Base-by-base conservation (phyloP, 2,113 vertebrate genomes). In the Opisthocomus hoazin region DNA sequence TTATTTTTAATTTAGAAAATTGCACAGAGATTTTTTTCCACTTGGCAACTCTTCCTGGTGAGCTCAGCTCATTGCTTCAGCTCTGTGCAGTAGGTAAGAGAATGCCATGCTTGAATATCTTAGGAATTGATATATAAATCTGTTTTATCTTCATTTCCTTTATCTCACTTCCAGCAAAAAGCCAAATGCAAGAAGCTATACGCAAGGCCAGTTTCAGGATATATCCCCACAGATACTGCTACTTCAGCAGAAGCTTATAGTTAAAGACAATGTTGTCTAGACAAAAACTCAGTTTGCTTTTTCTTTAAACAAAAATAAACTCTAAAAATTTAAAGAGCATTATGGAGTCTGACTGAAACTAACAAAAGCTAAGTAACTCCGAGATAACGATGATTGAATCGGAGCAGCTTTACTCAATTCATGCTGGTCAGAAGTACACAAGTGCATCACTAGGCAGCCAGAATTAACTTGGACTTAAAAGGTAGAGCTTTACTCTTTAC, bases 181-280 rank as follows among this genome's bases (percentile, higher is more conserved):
- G 66, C 23, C 36, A 88, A 94, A 82, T 53, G 13, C 58, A 56
- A 78, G 57, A 75, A 79, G 15, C 34, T 79, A 32, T 56, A 60
- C 8, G 29, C 22, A 51, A 86, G 39, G 60, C n/a, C 11, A 41
- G 22, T 92, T 89, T 87, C 66, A 83, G 66, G 36, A 85, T 43
- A 32, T 57, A 29, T 75, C 32, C 23, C 9, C 54, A 48, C 32
- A 90, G 45, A 53, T 84, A 66, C 51, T 82, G 30, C 77, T 89
- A 61, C 61, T 96, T 93, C 69, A 94, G 57, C 30, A 87, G 60
- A 89, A 75, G 22, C 37, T 90, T 95, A 90, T 78, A 63, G 68
- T 91, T 93, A 89, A 89, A 97, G 89, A 91, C 84, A 86, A 29
- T 78, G 50, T 75, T 20, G 75, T 96, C 96, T 97, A 95, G 91